phyloP scores from a whole-genome alignment of 1,140 invertebrate species.

The Ostrea denselamellosa region DNA sequence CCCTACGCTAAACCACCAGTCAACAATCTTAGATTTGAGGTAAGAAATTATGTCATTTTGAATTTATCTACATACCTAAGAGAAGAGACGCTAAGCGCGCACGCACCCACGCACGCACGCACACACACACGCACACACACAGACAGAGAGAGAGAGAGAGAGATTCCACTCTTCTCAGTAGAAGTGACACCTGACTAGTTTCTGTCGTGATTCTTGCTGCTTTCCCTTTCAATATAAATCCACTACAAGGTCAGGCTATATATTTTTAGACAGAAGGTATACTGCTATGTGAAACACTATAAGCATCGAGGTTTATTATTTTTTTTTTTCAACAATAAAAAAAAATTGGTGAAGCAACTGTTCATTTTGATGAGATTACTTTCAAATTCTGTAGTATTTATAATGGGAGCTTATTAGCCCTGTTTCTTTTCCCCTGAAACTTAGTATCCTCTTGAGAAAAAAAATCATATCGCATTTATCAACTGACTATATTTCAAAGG shows the following conservation, averaged over 20 bases:
- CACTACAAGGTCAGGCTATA: background rate
- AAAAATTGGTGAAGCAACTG: background rate
- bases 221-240: too few species aligned
- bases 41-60: background rate
- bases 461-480: background rate
- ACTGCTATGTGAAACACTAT: background rate
- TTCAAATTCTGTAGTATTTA: background rate
- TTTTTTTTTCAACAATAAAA: background rate
- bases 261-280: background rate
- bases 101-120: too few species aligned
- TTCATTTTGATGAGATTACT: background rate
- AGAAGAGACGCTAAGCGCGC: too few species aligned
- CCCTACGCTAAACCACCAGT: conserved; percentile 16
- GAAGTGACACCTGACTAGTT: too few species aligned
- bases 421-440: background rate
- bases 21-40: conserved; percentile 15
- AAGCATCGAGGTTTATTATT: background rate
- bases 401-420: background rate
- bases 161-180: background rate
- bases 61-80: background rate
- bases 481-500: background rate
- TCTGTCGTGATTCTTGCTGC: too few species aligned
- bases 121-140: too few species aligned
- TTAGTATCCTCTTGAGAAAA: background rate
- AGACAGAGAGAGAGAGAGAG: conserved; percentile 3